These are phyloP conservation scores for Notiomystis cincta DNA, from an alignment of 2,113 vertebrate species.

Conservation along the genomic window DNA sequence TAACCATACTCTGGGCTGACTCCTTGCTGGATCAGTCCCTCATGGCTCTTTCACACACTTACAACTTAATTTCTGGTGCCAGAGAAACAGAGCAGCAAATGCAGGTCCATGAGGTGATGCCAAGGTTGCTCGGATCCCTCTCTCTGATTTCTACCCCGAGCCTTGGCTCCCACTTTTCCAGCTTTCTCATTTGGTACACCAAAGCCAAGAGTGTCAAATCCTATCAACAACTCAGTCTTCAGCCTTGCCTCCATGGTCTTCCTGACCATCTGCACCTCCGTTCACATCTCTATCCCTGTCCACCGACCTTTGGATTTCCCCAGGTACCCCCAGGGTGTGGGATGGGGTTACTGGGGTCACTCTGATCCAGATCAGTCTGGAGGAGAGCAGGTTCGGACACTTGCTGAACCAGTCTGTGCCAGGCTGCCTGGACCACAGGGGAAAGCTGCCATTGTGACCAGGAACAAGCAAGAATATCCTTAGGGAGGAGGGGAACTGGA, in stretches of 20 bases:
- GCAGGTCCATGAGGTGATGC: not conserved
- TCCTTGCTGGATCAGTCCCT: not conserved
- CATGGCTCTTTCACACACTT: not conserved
- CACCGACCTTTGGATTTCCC: not conserved
- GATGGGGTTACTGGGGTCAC: not conserved
- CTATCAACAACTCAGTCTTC: not conserved
- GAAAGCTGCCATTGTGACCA: rapidly evolving
- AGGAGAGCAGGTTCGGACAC: not conserved
- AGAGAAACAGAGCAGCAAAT: not conserved
- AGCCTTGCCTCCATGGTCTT: not conserved
- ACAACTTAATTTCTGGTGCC: not conserved
- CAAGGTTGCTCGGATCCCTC: not conserved
- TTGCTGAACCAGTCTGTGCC: not conserved
- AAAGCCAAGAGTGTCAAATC: not conserved
- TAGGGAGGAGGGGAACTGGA: not conserved
- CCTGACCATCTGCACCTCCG: not conserved
- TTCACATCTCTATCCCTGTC: not conserved
- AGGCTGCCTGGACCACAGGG: not conserved
- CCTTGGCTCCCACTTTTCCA: not conserved
- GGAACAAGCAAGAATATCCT: not conserved
- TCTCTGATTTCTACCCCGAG: not conserved
- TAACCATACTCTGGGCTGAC: not conserved
- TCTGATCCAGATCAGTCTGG: not conserved
- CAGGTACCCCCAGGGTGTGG: too few species aligned
- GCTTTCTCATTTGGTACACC: not conserved